phyloP scores from a whole-genome alignment of 2,888 invertebrate genomes.

The Calameuta idolon region DNA sequence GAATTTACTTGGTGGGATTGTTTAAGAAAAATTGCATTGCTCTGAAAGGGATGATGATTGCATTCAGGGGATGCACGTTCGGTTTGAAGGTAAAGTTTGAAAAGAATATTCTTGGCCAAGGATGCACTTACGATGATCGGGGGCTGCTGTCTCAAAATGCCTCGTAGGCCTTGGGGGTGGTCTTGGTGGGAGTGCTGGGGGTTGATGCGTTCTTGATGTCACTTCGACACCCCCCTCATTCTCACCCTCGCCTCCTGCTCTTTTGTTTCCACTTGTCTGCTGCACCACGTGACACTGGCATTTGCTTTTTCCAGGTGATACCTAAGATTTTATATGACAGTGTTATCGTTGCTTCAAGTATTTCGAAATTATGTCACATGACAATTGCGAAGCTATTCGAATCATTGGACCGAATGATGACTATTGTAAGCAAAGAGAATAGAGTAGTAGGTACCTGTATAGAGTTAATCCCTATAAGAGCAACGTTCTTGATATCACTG shows the following conservation, averaged over 20 bases:
- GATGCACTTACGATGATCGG: slow-evolving; percentile 55
- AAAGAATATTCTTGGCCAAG: background rate
- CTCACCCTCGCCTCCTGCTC: slow-evolving; percentile 47
- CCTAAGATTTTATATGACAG: slow-evolving; percentile 25
- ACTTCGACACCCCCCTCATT: slow-evolving; percentile 52
- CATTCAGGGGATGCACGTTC: background rate
- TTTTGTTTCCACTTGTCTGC: slow-evolving; percentile 43
- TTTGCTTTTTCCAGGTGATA: slow-evolving; percentile 49
- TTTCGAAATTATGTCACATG: background rate
- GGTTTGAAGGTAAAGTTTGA: background rate
- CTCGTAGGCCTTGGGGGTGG: slow-evolving; percentile 62
- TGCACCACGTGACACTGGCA: slow-evolving; percentile 63
- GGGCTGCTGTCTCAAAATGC: slow-evolving; percentile 54
- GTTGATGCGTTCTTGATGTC: slow-evolving; percentile 60
- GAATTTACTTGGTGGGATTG: background rate
- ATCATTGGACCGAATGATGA: background rate
- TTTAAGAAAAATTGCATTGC: background rate
- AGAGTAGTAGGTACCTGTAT: slow-evolving; percentile 47
- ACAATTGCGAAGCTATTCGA: background rate
- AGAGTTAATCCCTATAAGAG: slow-evolving; percentile 52
- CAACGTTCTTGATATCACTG: slow-evolving; percentile 48
- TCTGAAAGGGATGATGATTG: background rate
- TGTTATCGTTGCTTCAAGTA: background rate
- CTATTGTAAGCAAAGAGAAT: background rate
- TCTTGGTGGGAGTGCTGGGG: slow-evolving; percentile 62